Base-by-base conservation (phyloP, 2,888 invertebrate genomes). In the Eilema depressum region DNA sequence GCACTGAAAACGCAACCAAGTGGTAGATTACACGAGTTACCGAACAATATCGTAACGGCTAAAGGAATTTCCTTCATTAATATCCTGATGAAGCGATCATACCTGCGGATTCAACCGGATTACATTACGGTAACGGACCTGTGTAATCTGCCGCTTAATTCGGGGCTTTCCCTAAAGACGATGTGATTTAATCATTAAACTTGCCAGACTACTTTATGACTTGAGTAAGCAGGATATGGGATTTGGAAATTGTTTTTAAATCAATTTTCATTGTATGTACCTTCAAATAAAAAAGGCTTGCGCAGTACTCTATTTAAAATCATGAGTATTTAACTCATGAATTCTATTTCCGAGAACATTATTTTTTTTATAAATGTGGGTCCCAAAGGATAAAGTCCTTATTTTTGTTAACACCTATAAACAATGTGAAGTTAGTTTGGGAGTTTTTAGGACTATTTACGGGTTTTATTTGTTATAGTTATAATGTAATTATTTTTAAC, bases 81-180 rank as follows among this genome's bases (percentile, higher is more conserved):
- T 73, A 75, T 70, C 57, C 66, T 75, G 73, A 78, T 80, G 78
- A 80, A 75, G 73, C 73, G 71, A 68, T 71, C 65, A 65, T 68
- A 61, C 56, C 68, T 64, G 61, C 53, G 20, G 64, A 60, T 63
- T 30, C 14, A 62, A 65, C 61, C 64, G 71, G 71, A 71, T 71
- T 68, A 68, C 26, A 70, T 53, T n/a, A 33, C 26, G 63, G 28
- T 26, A 71, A 63, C 63, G 7, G 59, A 26, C 63, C 59, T 25
- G 47, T 56, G 41, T 66, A 70, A 70, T 63, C 57, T 67, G 59
- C 66, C 56, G 23, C 28, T 63, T 56, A 68, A 41, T 57, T 70
- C 26, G 41, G 25, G 41, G 20, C 41, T 63, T 66, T 56, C 26
- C 20, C 33, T n/a, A 28, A 66, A 47, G 47, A 57, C 60, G 26